These are phyloP conservation scores for Lysandra bellargus DNA, from an alignment of 2,888 invertebrate species.

Conservation along the genomic window DNA sequence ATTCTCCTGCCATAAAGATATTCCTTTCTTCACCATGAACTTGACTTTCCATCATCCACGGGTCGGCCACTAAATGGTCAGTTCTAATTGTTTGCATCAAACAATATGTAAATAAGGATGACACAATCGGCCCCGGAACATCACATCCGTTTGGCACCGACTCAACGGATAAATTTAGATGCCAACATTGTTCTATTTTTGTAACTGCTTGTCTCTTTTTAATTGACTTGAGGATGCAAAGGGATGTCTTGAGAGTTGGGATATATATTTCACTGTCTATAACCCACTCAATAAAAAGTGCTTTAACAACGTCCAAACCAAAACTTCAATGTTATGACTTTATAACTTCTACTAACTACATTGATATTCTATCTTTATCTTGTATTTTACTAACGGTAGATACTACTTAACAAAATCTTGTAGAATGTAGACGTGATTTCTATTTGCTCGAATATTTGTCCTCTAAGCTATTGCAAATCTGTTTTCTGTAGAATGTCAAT, in stretches of 20 bases:
- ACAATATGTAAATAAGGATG: conserved; percentile 49
- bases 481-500: background rate
- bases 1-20: background rate
- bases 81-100: conserved; percentile 22
- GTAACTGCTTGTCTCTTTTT: conserved; percentile 32
- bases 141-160: conserved; percentile 71
- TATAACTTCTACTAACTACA: background rate
- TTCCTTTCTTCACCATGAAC: background rate
- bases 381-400: too few species aligned
- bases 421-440: background rate
- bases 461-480: background rate
- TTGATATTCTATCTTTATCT: background rate
- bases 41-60: background rate
- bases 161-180: conserved; percentile 60
- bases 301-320: too few species aligned
- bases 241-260: background rate
- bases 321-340: too few species aligned
- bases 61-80: background rate
- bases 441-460: background rate
- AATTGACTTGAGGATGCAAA: conserved; percentile 8
- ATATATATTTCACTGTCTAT: background rate
- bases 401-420: background rate
- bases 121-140: conserved; percentile 71
- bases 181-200: conserved; percentile 42
- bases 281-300: background rate